These are phyloP conservation scores for Atta colombica DNA, from an alignment of 1,140 invertebrate genomes.

Conservation along the genomic window DNA sequence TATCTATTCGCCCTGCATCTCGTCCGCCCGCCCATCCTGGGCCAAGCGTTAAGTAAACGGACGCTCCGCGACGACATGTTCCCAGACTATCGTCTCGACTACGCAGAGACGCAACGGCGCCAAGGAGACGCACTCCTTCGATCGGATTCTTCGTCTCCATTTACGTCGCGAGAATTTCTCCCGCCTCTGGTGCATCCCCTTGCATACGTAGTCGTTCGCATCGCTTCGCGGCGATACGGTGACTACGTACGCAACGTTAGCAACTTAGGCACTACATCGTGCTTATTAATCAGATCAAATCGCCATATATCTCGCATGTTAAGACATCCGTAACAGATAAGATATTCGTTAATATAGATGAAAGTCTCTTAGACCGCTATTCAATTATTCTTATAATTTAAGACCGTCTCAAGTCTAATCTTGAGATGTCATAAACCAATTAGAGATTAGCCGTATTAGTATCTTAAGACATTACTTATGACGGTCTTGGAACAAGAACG, in stretches of 20 bases:
- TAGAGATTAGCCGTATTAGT: no score
- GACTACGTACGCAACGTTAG: conserved; percentile 16
- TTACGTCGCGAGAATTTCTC: conserved; percentile 73
- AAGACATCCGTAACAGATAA: not conserved
- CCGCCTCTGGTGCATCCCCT: conserved; percentile 36
- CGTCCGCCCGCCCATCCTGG: conserved; percentile 10
- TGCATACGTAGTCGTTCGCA: conserved; percentile 9
- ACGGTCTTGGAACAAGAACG: no score
- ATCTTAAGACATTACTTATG: no score
- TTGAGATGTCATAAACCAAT: no score
- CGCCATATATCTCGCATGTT: not conserved
- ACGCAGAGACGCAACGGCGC: conserved; percentile 75
- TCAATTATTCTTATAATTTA: no score
- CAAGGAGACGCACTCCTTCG: conserved; percentile 74
- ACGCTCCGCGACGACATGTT: conserved; percentile 68
- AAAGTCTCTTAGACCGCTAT: no score
- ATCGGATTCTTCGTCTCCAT: conserved; percentile 75
- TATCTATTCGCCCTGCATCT: conserved; percentile 34
- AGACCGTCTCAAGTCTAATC: no score
- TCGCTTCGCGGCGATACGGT: not conserved
- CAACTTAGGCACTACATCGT: conserved; percentile 4
- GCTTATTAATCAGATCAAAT: conserved; percentile 8
- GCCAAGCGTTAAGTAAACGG: conserved; percentile 69
- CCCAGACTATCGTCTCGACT: conserved; percentile 72
- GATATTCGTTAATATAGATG: no score